Evolutionary conservation across 2,797 vertebrate genomes (phyloP).

Genomic region (Novumbra hubbsi): DNA sequence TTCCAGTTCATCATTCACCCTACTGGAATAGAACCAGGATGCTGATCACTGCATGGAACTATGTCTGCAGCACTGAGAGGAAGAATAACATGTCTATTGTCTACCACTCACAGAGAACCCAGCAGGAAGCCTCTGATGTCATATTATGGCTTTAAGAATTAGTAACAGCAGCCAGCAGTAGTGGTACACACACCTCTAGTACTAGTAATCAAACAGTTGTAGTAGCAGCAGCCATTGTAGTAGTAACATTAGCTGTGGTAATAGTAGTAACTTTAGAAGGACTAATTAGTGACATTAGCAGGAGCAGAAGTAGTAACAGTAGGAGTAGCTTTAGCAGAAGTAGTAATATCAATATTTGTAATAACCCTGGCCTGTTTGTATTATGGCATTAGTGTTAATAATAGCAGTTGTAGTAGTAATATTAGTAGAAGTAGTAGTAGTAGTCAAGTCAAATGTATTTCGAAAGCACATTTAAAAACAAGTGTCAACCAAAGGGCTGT

Average conservation of each 20-base stretch:
- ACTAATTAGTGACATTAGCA: not conserved
- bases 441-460: no score
- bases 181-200: not conserved
- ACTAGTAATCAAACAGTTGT: not conserved
- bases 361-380: not conserved
- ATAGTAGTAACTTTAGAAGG: not conserved
- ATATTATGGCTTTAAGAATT: not conserved
- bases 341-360: not conserved
- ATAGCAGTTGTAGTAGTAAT: not conserved
- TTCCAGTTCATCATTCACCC: constrained; percentile 23
- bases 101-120: not conserved
- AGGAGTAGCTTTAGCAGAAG: not conserved
- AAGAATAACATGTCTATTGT: constrained; percentile 5
- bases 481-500: no score
- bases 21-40: constrained; percentile 30
- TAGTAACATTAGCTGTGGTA: not conserved
- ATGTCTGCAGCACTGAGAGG: constrained; percentile 20
- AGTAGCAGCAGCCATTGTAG: not conserved
- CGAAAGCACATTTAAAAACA: no score
- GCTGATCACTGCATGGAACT: constrained; percentile 36
- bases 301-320: not conserved
- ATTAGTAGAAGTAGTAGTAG: not conserved
- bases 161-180: not conserved
- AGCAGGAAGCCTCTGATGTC: not conserved
- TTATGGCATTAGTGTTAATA: not conserved